Evolutionary conservation across 1,140 invertebrate species (phyloP).

Genomic region (Pararge aegeria): DNA sequence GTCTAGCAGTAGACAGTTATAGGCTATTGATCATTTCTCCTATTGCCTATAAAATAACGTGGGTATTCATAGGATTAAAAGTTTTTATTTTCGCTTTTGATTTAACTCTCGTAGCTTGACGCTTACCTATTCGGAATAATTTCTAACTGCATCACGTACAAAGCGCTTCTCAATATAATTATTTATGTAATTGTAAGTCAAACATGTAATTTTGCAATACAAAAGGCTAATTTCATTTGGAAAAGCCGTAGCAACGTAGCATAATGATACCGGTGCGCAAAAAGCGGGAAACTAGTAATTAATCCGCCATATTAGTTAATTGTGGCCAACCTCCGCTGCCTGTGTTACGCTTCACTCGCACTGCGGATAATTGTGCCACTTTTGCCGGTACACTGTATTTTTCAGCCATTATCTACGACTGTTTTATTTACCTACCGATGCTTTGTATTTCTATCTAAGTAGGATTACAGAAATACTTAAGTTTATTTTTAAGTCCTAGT

Average conservation of each 20-base stretch:
- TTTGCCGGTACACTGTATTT: no score
- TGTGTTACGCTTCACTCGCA: conserved; percentile 39
- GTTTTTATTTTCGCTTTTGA: no score
- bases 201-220: conserved; percentile 7
- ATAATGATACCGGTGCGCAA: conserved; percentile 18
- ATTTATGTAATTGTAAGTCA: conserved; percentile 14
- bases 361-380: conserved; percentile 38
- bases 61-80: no score
- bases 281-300: conserved; percentile 43
- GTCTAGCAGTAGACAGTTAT: no score
- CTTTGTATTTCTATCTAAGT: neutral
- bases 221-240: conserved; percentile 11
- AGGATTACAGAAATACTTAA: no score
- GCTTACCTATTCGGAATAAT: no score
- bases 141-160: conserved; percentile 1
- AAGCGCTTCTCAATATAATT: conserved; percentile 34
- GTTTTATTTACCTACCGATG: neutral
- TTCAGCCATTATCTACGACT: neutral
- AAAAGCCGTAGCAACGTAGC: conserved; percentile 8
- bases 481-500: no score
- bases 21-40: no score
- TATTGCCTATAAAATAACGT: no score
- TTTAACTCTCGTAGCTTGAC: no score
- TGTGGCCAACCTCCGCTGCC: conserved; percentile 37
- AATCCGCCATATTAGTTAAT: conserved; percentile 66